Conservation (phyloP, 2,113 vertebrate genomes). For the Carassius gibelio region DNA sequence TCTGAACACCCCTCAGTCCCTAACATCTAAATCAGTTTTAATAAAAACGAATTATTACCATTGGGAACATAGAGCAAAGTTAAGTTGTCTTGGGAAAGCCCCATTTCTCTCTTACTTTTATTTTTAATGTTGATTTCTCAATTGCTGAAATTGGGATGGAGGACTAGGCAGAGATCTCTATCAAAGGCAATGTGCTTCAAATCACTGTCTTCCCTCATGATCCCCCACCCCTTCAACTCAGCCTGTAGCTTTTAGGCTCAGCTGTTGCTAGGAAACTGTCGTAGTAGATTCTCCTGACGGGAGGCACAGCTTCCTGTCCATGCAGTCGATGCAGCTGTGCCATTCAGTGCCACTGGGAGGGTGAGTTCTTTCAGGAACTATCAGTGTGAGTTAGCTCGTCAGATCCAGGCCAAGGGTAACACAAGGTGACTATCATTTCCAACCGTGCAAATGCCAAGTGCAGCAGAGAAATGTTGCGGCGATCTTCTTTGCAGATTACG, state of each 20-base stretch:
- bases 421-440: not conserved
- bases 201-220: constrained; percentile 55
- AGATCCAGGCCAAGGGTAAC: not conserved
- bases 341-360: not conserved
- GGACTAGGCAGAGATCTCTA: not conserved
- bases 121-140: not conserved
- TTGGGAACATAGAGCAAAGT: not conserved
- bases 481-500: not conserved
- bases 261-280: constrained; percentile 69
- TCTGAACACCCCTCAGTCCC: not conserved
- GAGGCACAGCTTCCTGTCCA: not conserved
- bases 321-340: not conserved
- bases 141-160: not conserved
- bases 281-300: constrained; percentile 25
- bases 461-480: not conserved
- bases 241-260: constrained; percentile 27
- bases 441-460: not conserved
- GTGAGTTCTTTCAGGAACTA: not conserved
- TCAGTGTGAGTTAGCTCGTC: not conserved
- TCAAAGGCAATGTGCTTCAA: constrained; percentile 40
- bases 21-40: not conserved
- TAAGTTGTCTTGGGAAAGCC: not conserved
- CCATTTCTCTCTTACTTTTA: too few relatives aligned
- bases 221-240: constrained; percentile 42
- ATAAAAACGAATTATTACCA: not conserved